Base-by-base conservation (phyloP, 2,113 vertebrate genomes). In the Chaenogobius annularis region DNA sequence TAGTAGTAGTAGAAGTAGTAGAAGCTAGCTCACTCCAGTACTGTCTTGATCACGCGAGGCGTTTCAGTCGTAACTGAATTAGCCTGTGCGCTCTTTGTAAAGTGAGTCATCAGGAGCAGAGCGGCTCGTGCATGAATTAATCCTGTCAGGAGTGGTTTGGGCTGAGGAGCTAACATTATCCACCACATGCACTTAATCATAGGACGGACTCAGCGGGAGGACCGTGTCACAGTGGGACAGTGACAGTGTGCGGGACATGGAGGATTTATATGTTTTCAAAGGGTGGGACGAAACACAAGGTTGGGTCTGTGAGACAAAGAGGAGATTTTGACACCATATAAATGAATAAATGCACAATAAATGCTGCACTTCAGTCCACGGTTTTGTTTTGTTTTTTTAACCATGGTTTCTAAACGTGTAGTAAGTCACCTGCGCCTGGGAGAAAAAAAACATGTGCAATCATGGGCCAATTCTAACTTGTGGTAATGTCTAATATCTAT, bases 61-160 rank as follows among this genome's bases (percentile, higher is more conserved):
- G 6, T n/a, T 40, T 63, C 35, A 5, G 3, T 19, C n/a, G 31
- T 61, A 40, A 37, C 35, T 63, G 35, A 40, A 63, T 63, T 63
- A 63, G 61, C 35, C 9, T n/a, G 31, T 37, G 17, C 31, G 40
- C 26, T 37, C 35, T n/a, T 37, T 19, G 31, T 63, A 6, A 63
- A 63, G 17, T 63, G 61, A 63, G 61, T 63, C 35, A 63, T 63
- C 61, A 63, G 61, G 9, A 62, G 17, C 31, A 37, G 26, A 37
- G 59, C 31, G 15, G 35, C 31, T 37, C 15, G 31, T 63, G 35
- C 61, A 63, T 40, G 61, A 40, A 40, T 63, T 63, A 40, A 37
- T n/a, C 31, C 61, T 63, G 61, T 63, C 61, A 63, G 31, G 61
- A 9, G 15, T 63, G 7, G 10, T 61, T 61, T 61, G 14, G 13